Base-by-base conservation (phyloP, 2,797 vertebrate species). In the Acomys russatus region DNA sequence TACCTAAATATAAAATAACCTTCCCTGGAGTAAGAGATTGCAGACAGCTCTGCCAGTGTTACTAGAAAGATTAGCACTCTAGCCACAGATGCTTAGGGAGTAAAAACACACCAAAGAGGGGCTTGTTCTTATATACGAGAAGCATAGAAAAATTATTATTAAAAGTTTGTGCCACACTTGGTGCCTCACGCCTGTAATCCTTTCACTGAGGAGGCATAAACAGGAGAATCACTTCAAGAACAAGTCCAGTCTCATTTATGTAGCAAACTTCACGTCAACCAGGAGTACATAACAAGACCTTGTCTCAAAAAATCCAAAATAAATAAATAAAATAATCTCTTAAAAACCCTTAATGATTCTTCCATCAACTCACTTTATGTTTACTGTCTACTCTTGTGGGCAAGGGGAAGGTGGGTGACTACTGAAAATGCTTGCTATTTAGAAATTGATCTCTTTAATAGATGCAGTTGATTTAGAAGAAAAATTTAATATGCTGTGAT, bases 1-100 rank as follows among this genome's bases (percentile, higher is more conserved):
- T 79, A 97, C 96, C 97, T 98, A 59, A 98, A 98, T 63, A 97
- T 95, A 56, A 96, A 98, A 92, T 95, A 96, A 98, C 86, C 84
- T 97, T 61, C 95, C 98, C 97, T 0, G 56, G 76, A 97, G 96
- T 70, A 97, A 96, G 78, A 49, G 56, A 91, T 56, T 90, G 87
- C 17, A 20, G 33, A 90, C 66, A 87, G 74, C 86, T 96, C 66
- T 2, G 76, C 90, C 83, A 84, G 84, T 96, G 87, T 80, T 91
- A 94, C 54, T 54, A 88, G 38, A 94, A 97, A 96, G 61, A 98
- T 97, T 96, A 98, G 93, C 80, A 90, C 91, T 97, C 97, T 10
- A 96, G 96, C 96, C 98, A 93, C 91, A 95, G 94, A 97, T 8
- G 78, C 23, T 22, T 11, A 97, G 80, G 66, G 17, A 93, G 44